These are phyloP conservation scores for Sander lucioperca DNA, from an alignment of 2,113 vertebrate species.

Conservation along the genomic window DNA sequence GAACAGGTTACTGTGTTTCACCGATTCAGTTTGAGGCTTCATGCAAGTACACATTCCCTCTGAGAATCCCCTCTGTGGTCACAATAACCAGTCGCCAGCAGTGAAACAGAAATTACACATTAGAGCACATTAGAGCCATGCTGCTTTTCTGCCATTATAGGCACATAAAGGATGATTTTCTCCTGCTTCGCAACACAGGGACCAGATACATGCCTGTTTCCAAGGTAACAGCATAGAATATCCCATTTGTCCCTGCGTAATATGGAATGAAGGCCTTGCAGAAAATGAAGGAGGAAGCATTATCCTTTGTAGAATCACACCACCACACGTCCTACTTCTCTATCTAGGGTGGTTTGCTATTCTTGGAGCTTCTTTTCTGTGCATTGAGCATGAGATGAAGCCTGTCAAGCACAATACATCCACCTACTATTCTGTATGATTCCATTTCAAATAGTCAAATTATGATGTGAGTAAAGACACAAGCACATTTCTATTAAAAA, in stretches of 20 bases:
- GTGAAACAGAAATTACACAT: slow-evolving; percentile 54
- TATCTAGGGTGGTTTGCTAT: slow-evolving; percentile 49
- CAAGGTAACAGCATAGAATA: slow-evolving; percentile 77
- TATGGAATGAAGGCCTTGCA: slow-evolving; percentile 58
- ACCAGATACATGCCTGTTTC: slow-evolving; percentile 77
- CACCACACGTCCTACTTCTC: slow-evolving; percentile 60
- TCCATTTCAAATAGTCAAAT: neutral
- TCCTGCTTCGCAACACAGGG: slow-evolving; percentile 52
- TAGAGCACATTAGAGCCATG: slow-evolving; percentile 64
- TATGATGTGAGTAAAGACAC: neutral
- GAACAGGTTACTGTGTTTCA: neutral
- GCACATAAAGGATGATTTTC: slow-evolving; percentile 66
- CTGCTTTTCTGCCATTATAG: slow-evolving; percentile 66
- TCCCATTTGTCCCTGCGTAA: slow-evolving; percentile 64
- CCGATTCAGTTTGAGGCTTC: slow-evolving; percentile 11
- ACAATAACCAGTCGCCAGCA: slow-evolving; percentile 16
- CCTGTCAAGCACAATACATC: neutral
- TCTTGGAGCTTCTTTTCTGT: slow-evolving; percentile 45
- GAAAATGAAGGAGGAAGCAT: slow-evolving; percentile 51
- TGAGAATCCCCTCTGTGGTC: slow-evolving; percentile 40
- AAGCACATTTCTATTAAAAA: neutral
- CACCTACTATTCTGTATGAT: neutral
- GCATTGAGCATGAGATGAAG: slow-evolving; percentile 36
- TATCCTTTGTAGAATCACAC: slow-evolving; percentile 53
- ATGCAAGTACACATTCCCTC: slow-evolving; percentile 4